phyloP scores from a whole-genome alignment of 2,113 vertebrate species.

The Tenrec ecaudatus region DNA sequence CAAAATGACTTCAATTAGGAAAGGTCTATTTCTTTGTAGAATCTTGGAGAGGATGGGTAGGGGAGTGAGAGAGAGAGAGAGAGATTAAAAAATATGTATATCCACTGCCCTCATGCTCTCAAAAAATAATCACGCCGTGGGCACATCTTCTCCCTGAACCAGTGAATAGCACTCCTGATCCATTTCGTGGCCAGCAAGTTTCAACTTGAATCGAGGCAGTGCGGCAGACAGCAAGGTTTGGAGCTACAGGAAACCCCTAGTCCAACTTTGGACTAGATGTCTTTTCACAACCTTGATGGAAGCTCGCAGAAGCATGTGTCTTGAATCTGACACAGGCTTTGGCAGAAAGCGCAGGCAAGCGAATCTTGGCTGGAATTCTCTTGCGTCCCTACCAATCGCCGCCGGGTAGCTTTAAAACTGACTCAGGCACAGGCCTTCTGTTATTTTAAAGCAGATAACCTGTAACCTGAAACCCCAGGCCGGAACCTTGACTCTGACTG shows the following conservation, averaged over 20 bases:
- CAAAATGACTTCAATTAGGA: slow-evolving; percentile 77
- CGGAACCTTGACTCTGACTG: slow-evolving; percentile 38
- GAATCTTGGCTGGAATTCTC: slow-evolving; percentile 87
- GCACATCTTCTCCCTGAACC: slow-evolving; percentile 75
- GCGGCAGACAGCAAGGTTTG: slow-evolving; percentile 74
- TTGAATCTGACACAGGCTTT: slow-evolving; percentile 97
- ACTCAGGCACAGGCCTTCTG: slow-evolving; percentile 81
- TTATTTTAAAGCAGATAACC: slow-evolving; percentile 86
- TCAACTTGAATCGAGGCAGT: slow-evolving; percentile 77
- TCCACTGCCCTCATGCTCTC: slow-evolving; percentile 64
- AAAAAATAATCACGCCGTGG: slow-evolving; percentile 72
- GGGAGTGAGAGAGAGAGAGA: neutral
- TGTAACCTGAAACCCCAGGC: slow-evolving; percentile 87
- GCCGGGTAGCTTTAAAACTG: slow-evolving; percentile 82
- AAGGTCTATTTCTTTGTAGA: slow-evolving; percentile 71
- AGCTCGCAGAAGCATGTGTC: slow-evolving; percentile 92
- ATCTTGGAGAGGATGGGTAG: neutral
- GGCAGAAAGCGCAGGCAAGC: slow-evolving; percentile 87
- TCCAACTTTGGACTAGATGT: slow-evolving; percentile 87
- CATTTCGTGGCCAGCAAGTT: slow-evolving; percentile 78
- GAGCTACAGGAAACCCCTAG: slow-evolving; percentile 82
- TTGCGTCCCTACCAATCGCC: slow-evolving; percentile 87
- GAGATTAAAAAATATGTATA: slow-evolving; percentile 65
- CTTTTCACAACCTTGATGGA: slow-evolving; percentile 87
- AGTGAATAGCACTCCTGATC: slow-evolving; percentile 70